These are phyloP conservation scores for Tapera naevia DNA, from an alignment of 2,797 vertebrate genomes.

Conservation along the genomic window DNA sequence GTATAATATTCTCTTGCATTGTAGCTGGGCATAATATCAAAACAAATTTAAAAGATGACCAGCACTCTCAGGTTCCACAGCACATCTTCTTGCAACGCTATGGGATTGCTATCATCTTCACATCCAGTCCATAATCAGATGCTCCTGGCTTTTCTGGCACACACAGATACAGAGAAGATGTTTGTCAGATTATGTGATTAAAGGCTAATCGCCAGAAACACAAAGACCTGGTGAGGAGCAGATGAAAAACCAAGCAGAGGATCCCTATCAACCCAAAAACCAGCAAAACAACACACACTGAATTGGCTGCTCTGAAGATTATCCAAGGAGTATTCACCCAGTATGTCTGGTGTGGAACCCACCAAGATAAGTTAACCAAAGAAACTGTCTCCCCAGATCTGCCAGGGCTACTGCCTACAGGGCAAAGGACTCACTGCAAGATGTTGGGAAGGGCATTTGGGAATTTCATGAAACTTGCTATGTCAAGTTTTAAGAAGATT, in stretches of 20 bases:
- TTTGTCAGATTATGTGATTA: neutral
- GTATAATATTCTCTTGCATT: neutral
- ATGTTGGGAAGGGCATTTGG: neutral
- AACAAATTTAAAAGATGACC: neutral
- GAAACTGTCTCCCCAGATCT: neutral
- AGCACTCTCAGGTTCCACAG: neutral
- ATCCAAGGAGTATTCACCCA: neutral
- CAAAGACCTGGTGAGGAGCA: neutral
- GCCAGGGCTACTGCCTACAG: neutral
- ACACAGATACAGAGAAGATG: neutral
- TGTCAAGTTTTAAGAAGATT: neutral
- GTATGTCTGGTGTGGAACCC: neutral
- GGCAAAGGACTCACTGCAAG: neutral
- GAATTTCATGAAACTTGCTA: neutral
- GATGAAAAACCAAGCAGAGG: neutral
- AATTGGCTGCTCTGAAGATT: neutral
- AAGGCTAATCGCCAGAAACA: neutral
- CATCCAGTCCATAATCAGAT: neutral
- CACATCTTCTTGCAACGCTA: neutral
- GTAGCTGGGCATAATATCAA: neutral
- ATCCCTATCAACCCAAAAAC: neutral
- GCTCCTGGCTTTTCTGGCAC: neutral
- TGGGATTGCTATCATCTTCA: neutral
- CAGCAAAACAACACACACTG: accelerated
- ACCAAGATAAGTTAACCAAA: neutral